Evolutionary conservation across 2,113 vertebrate species (phyloP).

Genomic region (Aspiorhynchus laticeps): DNA sequence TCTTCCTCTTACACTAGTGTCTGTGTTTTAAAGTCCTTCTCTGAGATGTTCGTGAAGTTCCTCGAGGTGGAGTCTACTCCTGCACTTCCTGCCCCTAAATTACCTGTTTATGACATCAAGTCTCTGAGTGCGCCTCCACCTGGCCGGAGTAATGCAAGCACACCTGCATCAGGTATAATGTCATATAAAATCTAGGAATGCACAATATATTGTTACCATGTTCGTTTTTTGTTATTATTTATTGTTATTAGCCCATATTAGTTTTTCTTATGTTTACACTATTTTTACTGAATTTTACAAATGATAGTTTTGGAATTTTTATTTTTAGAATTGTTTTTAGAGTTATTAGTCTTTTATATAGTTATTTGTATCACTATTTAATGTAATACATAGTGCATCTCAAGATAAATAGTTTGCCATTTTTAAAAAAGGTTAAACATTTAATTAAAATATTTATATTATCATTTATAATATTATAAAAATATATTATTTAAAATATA

Average conservation of each 20-base stretch:
- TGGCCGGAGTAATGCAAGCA: slow-evolving; percentile 60
- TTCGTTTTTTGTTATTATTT: background rate
- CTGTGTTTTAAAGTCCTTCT: slow-evolving; percentile 86
- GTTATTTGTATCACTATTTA: too few relatives aligned
- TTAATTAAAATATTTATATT: background rate
- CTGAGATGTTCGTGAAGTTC: slow-evolving; percentile 96
- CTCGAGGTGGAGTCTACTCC: slow-evolving; percentile 93
- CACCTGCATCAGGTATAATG: slow-evolving; percentile 73
- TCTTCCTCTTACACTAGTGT: background rate
- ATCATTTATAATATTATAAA: too few relatives aligned
- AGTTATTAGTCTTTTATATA: too few relatives aligned
- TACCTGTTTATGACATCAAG: slow-evolving; percentile 84
- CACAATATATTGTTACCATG: background rate
- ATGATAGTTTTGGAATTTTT: too few relatives aligned
- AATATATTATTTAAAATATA: background rate
- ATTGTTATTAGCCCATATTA: background rate
- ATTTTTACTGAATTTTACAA: background rate
- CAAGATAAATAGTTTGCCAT: background rate
- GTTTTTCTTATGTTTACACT: background rate
- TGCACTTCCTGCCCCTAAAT: slow-evolving; percentile 82
- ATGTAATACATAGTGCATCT: background rate
- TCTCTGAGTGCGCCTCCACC: slow-evolving; percentile 77
- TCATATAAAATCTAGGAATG: background rate
- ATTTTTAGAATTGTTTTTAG: too few relatives aligned
- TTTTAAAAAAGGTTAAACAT: background rate